Evolutionary conservation across 2,888 invertebrate genomes (phyloP).

Genomic region (Platynereis dumerilii): DNA sequence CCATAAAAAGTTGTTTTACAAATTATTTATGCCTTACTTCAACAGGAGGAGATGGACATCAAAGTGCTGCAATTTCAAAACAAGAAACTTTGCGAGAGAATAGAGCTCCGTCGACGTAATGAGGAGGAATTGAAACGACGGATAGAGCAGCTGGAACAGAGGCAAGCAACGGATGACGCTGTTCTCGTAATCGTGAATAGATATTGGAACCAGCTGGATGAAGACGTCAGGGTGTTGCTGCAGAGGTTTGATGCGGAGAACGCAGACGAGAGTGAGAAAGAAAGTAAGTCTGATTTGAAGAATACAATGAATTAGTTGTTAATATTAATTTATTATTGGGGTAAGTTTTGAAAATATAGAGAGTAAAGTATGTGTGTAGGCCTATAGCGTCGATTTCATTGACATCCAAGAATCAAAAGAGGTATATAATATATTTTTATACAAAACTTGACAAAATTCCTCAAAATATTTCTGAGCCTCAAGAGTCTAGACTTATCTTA

Average conservation of each 20-base stretch:
- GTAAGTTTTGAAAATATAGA: background rate
- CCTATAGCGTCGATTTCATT: too few species aligned
- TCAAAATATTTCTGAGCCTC: too few species aligned
- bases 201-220: slow-evolving; percentile 76
- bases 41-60: slow-evolving; percentile 93
- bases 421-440: too few species aligned
- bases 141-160: slow-evolving; percentile 80
- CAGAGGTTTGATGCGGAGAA: slow-evolving; percentile 98
- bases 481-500: too few species aligned
- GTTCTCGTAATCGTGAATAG: slow-evolving; percentile 96
- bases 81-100: slow-evolving; percentile 81
- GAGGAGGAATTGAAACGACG: slow-evolving; percentile 59
- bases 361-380: too few species aligned
- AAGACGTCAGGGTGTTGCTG: slow-evolving; percentile 90
- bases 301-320: background rate
- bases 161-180: slow-evolving; percentile 91
- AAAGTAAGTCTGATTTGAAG: slow-evolving; percentile 79
- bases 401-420: too few species aligned
- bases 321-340: background rate
- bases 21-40: too few species aligned
- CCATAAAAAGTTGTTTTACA: too few species aligned
- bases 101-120: slow-evolving; percentile 56
- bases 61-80: slow-evolving; percentile 97
- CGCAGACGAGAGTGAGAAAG: slow-evolving; percentile 74
- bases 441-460: too few species aligned